phyloP scores from a whole-genome alignment of 2,113 vertebrate genomes.

The Phodopus roborovskii region DNA sequence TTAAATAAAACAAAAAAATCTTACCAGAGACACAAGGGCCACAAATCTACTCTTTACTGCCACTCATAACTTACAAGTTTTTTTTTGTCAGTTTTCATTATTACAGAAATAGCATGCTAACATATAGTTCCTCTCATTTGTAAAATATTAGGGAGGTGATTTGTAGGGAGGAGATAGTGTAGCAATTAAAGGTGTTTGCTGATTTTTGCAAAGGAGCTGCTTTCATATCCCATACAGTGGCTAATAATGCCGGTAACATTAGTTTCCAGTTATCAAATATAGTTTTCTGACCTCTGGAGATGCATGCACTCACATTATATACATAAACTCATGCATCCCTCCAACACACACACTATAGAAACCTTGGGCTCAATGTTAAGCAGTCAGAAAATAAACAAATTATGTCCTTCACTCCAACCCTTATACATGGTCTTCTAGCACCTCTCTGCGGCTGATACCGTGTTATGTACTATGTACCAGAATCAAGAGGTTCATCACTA shows the following conservation, averaged over 20 bases:
- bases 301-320: not conserved
- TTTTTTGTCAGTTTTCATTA: not conserved
- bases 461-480: not conserved
- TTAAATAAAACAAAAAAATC: no score
- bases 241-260: not conserved
- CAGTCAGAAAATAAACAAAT: slow-evolving; percentile 1
- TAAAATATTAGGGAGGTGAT: not conserved
- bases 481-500: not conserved
- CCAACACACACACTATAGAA: not conserved
- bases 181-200: not conserved
- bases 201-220: not conserved
- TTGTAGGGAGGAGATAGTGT: not conserved
- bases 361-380: not conserved
- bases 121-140: not conserved
- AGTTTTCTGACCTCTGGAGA: not conserved
- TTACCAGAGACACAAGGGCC: not conserved
- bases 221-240: not conserved
- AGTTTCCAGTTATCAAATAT: not conserved
- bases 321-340: not conserved
- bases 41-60: not conserved
- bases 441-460: not conserved
- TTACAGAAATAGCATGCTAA: not conserved
- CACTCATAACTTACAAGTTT: not conserved
- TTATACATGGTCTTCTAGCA: not conserved
- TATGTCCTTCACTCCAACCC: not conserved